Evolutionary conservation across 1,140 invertebrate genomes (phyloP).

Genomic region (Drosophila carrolli): DNA sequence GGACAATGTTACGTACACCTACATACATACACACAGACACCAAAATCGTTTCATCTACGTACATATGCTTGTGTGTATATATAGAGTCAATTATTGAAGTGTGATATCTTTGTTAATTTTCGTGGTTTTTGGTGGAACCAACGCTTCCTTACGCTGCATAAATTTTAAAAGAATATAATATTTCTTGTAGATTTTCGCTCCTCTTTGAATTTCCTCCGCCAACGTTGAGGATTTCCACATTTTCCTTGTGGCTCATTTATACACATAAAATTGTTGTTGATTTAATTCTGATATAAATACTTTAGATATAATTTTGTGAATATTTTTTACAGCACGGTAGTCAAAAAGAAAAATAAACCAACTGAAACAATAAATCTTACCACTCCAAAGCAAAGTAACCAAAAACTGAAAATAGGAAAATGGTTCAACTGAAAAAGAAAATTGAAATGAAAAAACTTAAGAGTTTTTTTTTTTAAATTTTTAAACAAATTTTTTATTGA

Average conservation of each 20-base stretch:
- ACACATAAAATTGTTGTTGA: conserved; percentile 44
- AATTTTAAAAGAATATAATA: conserved; percentile 84
- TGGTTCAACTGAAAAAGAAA: conserved; percentile 37
- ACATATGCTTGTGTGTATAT: conserved; percentile 43
- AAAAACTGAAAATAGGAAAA: conserved; percentile 38
- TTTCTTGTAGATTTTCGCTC: conserved; percentile 52
- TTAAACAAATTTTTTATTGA: conserved; percentile 81
- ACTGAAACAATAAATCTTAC: conserved; percentile 15
- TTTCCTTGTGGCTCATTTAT: conserved; percentile 39
- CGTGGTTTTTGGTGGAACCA: conserved; percentile 38
- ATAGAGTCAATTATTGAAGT: conserved; percentile 73
- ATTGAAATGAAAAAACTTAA: conserved; percentile 56
- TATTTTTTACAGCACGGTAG: conserved; percentile 47
- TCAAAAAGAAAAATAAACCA: conserved; percentile 2
- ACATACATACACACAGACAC: conserved; percentile 61
- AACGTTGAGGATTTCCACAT: conserved; percentile 28
- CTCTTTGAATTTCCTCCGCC: conserved; percentile 7
- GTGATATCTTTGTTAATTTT: conserved; percentile 70
- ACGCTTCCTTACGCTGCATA: conserved; percentile 53
- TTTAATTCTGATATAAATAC: conserved; percentile 51
- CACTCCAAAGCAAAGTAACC: conserved; percentile 19
- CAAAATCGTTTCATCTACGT: conserved; percentile 59
- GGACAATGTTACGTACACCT: conserved; percentile 68
- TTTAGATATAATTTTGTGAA: conserved; percentile 39
- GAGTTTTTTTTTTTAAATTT: conserved; percentile 57